Evolutionary conservation across 2,113 vertebrate species (phyloP).

Genomic region (Crotophaga sulcirostris): DNA sequence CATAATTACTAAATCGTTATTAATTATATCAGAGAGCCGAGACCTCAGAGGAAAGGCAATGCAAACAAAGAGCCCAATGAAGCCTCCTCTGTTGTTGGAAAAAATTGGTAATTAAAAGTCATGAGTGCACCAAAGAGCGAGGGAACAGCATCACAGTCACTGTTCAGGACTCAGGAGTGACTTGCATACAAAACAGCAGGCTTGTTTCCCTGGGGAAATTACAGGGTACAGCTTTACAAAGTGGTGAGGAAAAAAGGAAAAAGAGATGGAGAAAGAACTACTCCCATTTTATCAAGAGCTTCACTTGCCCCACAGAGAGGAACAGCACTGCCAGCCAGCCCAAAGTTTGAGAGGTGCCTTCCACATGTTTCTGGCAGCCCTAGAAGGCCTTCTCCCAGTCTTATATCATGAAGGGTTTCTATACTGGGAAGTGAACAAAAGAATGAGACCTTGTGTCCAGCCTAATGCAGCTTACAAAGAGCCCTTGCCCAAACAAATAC

Average conservation of each 20-base stretch:
- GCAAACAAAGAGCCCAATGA: conserved; percentile 64
- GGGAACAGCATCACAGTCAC: conserved; percentile 37
- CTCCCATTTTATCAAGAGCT: neutral
- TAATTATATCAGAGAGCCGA: conserved; percentile 57
- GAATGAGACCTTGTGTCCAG: neutral
- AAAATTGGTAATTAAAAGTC: conserved; percentile 72
- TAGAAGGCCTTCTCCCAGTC: neutral
- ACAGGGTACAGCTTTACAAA: neutral
- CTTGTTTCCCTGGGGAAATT: conserved; percentile 19
- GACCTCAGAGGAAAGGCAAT: conserved; percentile 57
- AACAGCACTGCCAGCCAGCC: neutral
- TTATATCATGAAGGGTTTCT: neutral
- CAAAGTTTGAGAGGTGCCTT: neutral
- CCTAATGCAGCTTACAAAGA: neutral
- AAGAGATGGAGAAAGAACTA: neutral
- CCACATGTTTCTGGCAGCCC: neutral
- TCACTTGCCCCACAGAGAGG: neutral
- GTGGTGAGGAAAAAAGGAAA: neutral
- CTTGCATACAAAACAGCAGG: conserved; percentile 45
- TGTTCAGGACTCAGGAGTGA: conserved; percentile 22
- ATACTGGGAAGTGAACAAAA: neutral
- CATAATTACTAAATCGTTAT: conserved; percentile 58
- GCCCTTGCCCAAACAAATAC: neutral
- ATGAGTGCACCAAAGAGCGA: conserved; percentile 54
- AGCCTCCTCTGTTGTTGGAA: conserved; percentile 50